Evolutionary conservation across 2,797 vertebrate species (phyloP), one percentile per base, ranked within the genome.

Genomic region (Phoeniculus purpureus): DNA sequence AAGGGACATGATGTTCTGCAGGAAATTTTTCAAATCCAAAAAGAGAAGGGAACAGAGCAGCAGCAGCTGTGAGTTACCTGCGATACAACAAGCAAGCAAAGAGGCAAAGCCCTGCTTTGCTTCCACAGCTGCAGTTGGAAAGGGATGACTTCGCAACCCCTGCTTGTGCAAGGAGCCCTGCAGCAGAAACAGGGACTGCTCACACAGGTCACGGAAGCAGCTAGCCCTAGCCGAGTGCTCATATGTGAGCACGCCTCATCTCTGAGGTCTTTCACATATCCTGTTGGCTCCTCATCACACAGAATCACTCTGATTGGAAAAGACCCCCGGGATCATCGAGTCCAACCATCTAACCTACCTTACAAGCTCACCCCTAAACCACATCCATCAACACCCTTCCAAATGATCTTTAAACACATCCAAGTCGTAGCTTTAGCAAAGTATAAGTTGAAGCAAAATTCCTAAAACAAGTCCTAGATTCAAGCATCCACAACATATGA

Each of bases 221-320:
- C 52, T 73, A 64, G 51, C 54, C 59, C 75, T 67, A 29, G 50
- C 6, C 2, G 51, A 45, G 51, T 1, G 5, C 75, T 89, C 11
- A 1, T 60, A 15, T 20, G 7, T 22, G 27, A 75, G 52, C 40
- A 15, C 0, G 0, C 43, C 73, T 75, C 0, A 0, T 62, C 40
- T 89, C 19, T 72, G 81, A 52, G 73, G 70, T 81, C 79, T 78
- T 60, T 65, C 32, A 70, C 20, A 21, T 7, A 22, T 85, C 55
- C 65, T 27, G 54, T 5, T 64, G 59, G 62, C 79, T 90, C n/a
- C 60, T 67, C 70, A 61, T 65, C 55, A 14, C n/a, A 37, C 37
- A 37, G 37, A 37, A 37, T 37, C 37, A 37, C 37, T 37, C 37
- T n/a, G n/a, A n/a, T n/a, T n/a, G n/a, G n/a, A n/a, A n/a, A n/a